Evolutionary conservation across 2,797 vertebrate genomes (phyloP).

Genomic region (Acanthopagrus latus): DNA sequence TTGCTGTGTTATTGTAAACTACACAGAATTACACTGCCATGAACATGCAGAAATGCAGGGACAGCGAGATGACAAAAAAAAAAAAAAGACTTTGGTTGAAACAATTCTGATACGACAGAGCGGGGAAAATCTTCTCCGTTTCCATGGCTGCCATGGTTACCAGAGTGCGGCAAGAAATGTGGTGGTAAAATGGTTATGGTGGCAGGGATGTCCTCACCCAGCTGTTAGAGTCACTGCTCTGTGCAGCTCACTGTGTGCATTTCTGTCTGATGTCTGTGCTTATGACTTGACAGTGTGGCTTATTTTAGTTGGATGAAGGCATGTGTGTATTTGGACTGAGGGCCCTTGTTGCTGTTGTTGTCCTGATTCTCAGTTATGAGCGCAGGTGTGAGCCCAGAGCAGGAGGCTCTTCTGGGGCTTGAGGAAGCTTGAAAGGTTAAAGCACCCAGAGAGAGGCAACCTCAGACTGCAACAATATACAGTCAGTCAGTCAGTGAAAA

Average conservation of each 20-base stretch:
- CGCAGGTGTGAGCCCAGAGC: slow-evolving; percentile 73
- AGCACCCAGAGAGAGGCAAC: slow-evolving; percentile 41
- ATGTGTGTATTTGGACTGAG: slow-evolving; percentile 34
- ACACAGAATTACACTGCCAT: not conserved
- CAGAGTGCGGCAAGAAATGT: slow-evolving; percentile 49
- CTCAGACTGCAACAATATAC: slow-evolving; percentile 43
- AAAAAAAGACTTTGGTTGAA: slow-evolving; percentile 64
- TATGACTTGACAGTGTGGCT: slow-evolving; percentile 11
- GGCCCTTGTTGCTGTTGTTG: slow-evolving; percentile 71
- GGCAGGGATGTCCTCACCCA: slow-evolving; percentile 32
- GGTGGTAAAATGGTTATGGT: slow-evolving; percentile 53
- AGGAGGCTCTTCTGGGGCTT: slow-evolving; percentile 64
- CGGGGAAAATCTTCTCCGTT: slow-evolving; percentile 58
- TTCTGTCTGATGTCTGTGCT: slow-evolving; percentile 10
- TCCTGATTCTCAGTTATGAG: slow-evolving; percentile 52
- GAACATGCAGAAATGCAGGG: slow-evolving; percentile 2
- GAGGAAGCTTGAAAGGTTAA: slow-evolving; percentile 73
- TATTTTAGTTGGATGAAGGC: slow-evolving; percentile 18
- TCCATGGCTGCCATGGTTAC: slow-evolving; percentile 77
- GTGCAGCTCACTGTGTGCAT: not conserved
- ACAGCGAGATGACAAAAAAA: slow-evolving; percentile 46
- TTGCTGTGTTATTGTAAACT: too few relatives aligned
- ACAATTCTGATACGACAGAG: slow-evolving; percentile 67
- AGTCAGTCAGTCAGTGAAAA: slow-evolving; percentile 44
- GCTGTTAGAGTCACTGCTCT: slow-evolving; percentile 38